Percentiles rank a stretch among this genome's conserved stretches.
phyloP scores from a whole-genome alignment of 2,113 vertebrate genomes.

The Ammospiza caudacuta region DNA sequence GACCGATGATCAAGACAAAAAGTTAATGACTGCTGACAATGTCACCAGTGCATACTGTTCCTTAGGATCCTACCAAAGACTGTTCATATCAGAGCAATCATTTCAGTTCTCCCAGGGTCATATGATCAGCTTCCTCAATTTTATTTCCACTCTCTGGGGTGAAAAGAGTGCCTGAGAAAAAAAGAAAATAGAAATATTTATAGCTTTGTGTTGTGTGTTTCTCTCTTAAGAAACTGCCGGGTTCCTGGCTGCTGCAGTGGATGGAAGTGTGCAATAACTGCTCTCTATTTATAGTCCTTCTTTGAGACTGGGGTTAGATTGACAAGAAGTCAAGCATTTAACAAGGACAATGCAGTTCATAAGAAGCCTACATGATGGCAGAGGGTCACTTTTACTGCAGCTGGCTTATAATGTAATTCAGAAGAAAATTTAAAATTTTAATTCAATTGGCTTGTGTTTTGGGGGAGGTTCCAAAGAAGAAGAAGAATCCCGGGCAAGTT shows the following conservation, averaged over 20 bases:
- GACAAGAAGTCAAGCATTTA: neutral
- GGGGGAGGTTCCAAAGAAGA: neutral
- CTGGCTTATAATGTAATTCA: neutral
- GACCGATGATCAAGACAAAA: neutral
- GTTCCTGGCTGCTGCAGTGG: neutral
- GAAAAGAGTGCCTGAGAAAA: constrained; percentile 7
- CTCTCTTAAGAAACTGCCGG: neutral
- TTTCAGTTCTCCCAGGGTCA: neutral
- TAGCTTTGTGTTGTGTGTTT: neutral
- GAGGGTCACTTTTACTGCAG: neutral
- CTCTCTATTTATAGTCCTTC: neutral
- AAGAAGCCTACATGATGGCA: neutral
- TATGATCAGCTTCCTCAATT: neutral
- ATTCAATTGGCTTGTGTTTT: neutral
- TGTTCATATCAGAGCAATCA: neutral
- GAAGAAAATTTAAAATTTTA: neutral
- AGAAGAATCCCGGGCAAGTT: neutral
- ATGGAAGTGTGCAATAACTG: neutral
- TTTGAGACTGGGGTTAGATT: neutral
- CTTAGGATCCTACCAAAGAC: neutral
- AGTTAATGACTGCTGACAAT: neutral
- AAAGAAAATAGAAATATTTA: neutral
- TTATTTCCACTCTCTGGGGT: neutral
- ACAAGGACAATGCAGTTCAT: neutral
- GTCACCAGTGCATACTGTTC: neutral